Evolutionary conservation across 2,888 invertebrate species (phyloP).

Genomic region (Nephrotoma guestfalica): DNA sequence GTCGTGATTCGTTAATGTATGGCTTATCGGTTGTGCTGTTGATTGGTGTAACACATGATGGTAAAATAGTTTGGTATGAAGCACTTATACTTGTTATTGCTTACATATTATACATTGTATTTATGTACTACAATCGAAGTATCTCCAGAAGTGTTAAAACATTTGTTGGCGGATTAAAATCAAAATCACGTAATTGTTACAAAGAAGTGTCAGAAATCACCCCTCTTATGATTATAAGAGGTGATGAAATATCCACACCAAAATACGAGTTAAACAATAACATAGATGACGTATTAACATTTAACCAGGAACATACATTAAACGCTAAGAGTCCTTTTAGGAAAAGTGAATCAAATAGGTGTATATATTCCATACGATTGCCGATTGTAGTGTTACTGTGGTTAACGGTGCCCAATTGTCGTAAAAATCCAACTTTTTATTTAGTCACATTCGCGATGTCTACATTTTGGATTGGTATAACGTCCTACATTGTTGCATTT

Average conservation of each 20-base stretch:
- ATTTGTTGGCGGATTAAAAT: slow-evolving; percentile 10
- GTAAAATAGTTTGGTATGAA: slow-evolving; percentile 61
- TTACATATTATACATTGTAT: slow-evolving; percentile 59
- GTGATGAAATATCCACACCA: background rate
- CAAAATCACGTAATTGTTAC: slow-evolving; percentile 37
- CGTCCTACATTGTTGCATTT: slow-evolving; percentile 78
- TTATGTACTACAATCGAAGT: slow-evolving; percentile 50
- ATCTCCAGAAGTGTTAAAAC: slow-evolving; percentile 37
- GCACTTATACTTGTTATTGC: slow-evolving; percentile 51
- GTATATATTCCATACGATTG: slow-evolving; percentile 55
- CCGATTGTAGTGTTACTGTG: slow-evolving; percentile 58
- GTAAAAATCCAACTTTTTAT: slow-evolving; percentile 42
- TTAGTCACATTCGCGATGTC: slow-evolving; percentile 64
- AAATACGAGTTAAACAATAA: slow-evolving; percentile 12
- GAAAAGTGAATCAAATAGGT: slow-evolving; percentile 39
- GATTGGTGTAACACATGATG: slow-evolving; percentile 53
- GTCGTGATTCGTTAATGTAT: slow-evolving; percentile 59
- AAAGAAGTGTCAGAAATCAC: slow-evolving; percentile 29
- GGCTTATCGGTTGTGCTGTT: slow-evolving; percentile 50
- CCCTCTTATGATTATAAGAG: slow-evolving; percentile 22
- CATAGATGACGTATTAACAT: background rate
- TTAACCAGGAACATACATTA: background rate
- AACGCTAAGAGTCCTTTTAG: slow-evolving; percentile 25
- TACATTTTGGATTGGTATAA: slow-evolving; percentile 63
- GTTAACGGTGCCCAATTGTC: slow-evolving; percentile 64